Conservation (phyloP, 2,797 vertebrate species). For the Orientallactaga sibirica region DNA sequence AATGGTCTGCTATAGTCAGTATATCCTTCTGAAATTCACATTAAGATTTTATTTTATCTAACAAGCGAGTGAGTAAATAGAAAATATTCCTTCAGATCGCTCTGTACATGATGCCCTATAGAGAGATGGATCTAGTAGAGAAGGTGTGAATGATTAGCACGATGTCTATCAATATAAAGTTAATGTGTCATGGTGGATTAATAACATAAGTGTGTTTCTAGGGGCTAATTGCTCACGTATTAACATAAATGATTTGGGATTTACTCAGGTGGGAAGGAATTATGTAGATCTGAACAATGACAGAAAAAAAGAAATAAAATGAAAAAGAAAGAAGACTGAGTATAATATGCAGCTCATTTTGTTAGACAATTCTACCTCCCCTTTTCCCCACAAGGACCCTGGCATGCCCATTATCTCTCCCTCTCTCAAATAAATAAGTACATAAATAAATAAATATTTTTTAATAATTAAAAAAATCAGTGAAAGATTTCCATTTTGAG, state of each 20-base stretch:
- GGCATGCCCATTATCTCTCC: too few relatives aligned
- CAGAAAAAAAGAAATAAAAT: too few relatives aligned
- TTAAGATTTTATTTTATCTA: constrained; percentile 28
- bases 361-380: neutral
- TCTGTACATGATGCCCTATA: neutral
- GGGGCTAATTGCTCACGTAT: neutral
- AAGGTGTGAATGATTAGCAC: neutral
- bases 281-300: neutral
- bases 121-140: neutral
- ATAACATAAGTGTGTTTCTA: neutral
- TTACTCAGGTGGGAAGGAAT: neutral
- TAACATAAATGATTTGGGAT: neutral
- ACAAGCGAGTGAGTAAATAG: neutral
- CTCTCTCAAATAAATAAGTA: too few relatives aligned
- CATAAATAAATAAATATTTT: too few relatives aligned
- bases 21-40: neutral
- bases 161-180: neutral
- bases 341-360: neutral
- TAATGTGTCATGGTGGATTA: neutral
- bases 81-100: neutral
- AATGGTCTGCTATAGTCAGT: neutral
- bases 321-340: too few relatives aligned
- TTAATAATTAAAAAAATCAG: neutral
- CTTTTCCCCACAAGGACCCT: too few relatives aligned
- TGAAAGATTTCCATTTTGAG: neutral